Evolutionary conservation across 2,888 invertebrate species (phyloP).

Genomic region (Microctonus brassicae): DNA sequence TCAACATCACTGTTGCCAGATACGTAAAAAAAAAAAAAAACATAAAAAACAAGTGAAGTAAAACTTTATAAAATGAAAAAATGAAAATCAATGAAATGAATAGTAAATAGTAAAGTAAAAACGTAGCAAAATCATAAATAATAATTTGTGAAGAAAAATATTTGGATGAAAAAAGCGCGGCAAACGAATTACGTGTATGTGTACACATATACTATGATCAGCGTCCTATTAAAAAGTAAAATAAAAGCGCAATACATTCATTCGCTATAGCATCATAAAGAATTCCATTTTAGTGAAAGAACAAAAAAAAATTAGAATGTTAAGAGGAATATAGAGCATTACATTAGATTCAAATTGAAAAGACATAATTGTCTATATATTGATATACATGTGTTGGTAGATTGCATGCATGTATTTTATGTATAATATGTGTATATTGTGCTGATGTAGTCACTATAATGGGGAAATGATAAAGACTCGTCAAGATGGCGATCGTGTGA

Average conservation of each 20-base stretch:
- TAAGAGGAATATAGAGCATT: too few species aligned
- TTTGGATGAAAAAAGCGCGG: conserved; percentile 13
- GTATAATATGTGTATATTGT: neutral
- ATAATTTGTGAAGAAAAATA: neutral
- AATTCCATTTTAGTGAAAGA: neutral
- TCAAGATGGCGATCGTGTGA: conserved; percentile 61
- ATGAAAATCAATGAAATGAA: neutral
- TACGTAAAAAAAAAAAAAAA: neutral
- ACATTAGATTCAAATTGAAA: too few species aligned
- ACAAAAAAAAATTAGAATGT: too few species aligned
- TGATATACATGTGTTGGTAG: neutral
- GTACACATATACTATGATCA: neutral
- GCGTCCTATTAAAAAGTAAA: neutral
- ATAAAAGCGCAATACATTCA: too few species aligned
- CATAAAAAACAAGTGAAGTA: neutral
- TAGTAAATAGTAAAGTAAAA: neutral
- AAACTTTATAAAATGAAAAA: neutral
- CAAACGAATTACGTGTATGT: neutral
- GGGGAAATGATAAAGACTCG: conserved; percentile 21
- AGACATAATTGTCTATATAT: neutral
- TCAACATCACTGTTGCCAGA: neutral
- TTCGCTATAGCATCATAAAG: neutral
- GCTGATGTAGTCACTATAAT: neutral
- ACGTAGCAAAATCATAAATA: neutral
- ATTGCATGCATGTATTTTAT: too few species aligned